Percentiles rank a stretch among this genome's conserved stretches.
Evolutionary conservation across 2,888 invertebrate species (phyloP).

Genomic region (Agonopterix arenella): DNA sequence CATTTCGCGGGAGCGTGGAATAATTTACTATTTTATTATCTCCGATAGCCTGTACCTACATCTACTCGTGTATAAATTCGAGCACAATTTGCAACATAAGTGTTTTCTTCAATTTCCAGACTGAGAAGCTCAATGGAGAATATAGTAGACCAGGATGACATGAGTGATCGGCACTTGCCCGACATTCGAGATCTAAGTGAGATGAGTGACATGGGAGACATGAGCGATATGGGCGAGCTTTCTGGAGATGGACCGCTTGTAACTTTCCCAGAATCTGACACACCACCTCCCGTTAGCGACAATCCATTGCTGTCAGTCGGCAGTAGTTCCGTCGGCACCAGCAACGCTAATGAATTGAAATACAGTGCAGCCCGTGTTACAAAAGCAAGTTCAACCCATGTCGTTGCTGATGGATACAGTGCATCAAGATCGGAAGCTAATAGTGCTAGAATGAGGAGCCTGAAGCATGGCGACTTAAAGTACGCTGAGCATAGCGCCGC

Average conservation of each 20-base stretch:
- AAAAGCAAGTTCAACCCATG: conserved; percentile 83
- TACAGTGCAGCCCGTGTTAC: conserved; percentile 90
- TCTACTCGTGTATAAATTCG: neutral
- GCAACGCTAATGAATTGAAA: conserved; percentile 82
- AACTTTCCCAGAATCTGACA: conserved; percentile 88
- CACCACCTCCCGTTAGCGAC: conserved; percentile 77
- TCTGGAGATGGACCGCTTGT: conserved; percentile 81
- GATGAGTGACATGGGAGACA: conserved; percentile 67
- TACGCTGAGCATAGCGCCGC: conserved; percentile 89
- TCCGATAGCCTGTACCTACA: neutral
- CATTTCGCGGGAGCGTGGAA: conserved; percentile 29
- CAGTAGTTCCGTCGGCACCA: conserved; percentile 53
- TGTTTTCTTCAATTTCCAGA: conserved; percentile 48
- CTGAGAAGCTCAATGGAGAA: conserved; percentile 87
- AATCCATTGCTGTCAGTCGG: conserved; percentile 64
- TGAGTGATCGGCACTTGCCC: conserved; percentile 59
- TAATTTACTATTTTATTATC: conserved; percentile 1
- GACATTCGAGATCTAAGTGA: conserved; percentile 69
- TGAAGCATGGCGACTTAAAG: conserved; percentile 89
- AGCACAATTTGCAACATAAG: neutral
- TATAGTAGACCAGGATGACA: conserved; percentile 81
- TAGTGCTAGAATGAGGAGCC: conserved; percentile 68
- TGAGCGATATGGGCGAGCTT: conserved; percentile 67
- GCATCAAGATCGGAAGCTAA: conserved; percentile 78
- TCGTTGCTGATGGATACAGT: conserved; percentile 88